Base-by-base conservation (phyloP, 2,113 vertebrate species). In the Probosciger aterrimus region DNA sequence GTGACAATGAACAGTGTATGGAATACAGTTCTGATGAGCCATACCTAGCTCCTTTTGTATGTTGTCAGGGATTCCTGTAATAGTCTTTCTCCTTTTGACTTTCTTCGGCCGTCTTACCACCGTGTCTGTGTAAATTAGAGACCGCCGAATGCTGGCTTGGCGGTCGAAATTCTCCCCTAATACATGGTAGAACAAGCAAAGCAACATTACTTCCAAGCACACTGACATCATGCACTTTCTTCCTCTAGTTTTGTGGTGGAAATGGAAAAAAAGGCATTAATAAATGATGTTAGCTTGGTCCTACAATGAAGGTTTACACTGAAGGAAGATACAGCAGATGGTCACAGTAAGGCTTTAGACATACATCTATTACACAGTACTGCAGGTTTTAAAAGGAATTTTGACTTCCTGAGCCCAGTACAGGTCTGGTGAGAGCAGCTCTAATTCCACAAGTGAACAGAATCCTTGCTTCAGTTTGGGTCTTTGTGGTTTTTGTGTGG, bases 51-150 rank as follows among this genome's bases (percentile, higher is more conserved):
- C 99, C 98, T 98, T 98, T 97, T 99, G 98, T 98, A 99, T 96
- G 99, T 98, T 98, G 99, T 99, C 99, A 98, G 99, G 99, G 97
- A 99, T 97, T 98, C 99, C 99, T 99, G 99, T 98, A 98, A 99
- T 99, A 98, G 99, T 99, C 99, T 99, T 99, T 99, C 99, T 99
- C 98, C 99, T 99, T 98, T 98, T 99, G 99, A 99, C 99, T 99
- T 99, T 99, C 99, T 99, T 99, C 98, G 99, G 98, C 97, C 99
- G 98, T 98, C 99, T 99, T 98, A 99, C 98, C 98, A 99, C 98
- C 97, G 99, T 99, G 98, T 99, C 99, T 98, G 99, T 98, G 98
- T 99, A 99, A 98, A 99, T 99, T 98, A 99, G 98, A 98, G 99
- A 99, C 98, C 99, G 99, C 98, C 99, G 99, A 98, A 99, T 97